Conservation (phyloP, 2,113 vertebrate species). For the Tachycineta bicolor region DNA sequence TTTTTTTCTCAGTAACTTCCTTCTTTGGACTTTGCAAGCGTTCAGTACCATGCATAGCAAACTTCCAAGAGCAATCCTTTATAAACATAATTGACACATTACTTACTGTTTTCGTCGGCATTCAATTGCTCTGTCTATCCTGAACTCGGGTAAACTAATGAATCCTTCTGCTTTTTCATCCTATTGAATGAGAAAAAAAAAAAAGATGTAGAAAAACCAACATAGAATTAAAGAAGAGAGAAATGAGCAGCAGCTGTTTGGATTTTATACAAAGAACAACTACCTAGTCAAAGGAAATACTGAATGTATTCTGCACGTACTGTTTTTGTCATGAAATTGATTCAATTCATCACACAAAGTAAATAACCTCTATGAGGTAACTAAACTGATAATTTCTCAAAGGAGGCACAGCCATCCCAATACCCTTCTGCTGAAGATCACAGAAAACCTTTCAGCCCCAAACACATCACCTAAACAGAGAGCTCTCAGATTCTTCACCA, state of each 20-base stretch:
- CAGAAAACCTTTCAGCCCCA: neutral
- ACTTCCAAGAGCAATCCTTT: neutral
- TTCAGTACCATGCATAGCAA: neutral
- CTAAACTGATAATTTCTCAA: neutral
- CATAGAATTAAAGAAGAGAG: neutral
- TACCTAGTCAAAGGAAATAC: neutral
- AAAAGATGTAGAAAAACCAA: neutral
- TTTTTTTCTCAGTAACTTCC: neutral
- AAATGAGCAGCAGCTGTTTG: neutral
- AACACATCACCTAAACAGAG: neutral
- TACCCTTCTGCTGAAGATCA: neutral
- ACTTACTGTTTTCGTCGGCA: constrained; percentile 92
- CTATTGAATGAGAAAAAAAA: constrained; percentile 61
- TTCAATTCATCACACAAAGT: neutral
- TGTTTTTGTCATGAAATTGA: neutral
- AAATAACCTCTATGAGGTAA: neutral
- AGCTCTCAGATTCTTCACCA: neutral
- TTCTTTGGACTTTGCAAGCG: neutral
- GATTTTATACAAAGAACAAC: neutral
- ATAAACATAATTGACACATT: neutral
- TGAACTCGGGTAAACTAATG: constrained; percentile 91
- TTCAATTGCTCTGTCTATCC: constrained; percentile 89
- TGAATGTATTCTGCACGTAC: neutral
- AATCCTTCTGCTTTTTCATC: constrained; percentile 91
- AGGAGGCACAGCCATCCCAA: neutral